Base-by-base conservation (phyloP, 2,888 invertebrate species). In the Mechanitis messenoides region DNA sequence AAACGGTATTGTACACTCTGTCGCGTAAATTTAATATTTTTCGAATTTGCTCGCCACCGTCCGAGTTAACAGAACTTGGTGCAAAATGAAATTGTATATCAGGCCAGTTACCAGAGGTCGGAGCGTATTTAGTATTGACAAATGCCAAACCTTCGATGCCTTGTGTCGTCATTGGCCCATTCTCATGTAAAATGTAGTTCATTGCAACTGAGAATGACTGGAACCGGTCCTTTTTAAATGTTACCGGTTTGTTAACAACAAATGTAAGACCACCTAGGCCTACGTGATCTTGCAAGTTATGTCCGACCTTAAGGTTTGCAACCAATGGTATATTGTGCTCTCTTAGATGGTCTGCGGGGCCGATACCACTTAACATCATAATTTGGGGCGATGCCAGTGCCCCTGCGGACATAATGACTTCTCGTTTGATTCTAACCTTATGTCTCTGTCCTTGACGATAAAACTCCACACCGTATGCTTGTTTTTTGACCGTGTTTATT, bases 281-380 rank as follows among this genome's bases (percentile, higher is more conserved):
- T 0, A 97, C 95, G 78, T 97, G 97, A 76, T 97, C 97, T 79
- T 97, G 97, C 56, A 97, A 87, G 77, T 97, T 95, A 72, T 95
- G 92, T 2, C 96, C 96, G 0, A 96, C 96, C 73, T 94, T 94
- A 1, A 95, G 80, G 79, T 96, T 93, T 2, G 93, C 92, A 7
- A 96, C 73, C 0, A 96, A 91, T 0, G 95, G 94, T 66, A 97
- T 95, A 4, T 91, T 92, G 66, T 94, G 91, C 62, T 94, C 92
- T 61, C 91, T 84, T 3, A 96, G 84, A 75, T 96, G 95, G 12
- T 95, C 94, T 2, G 91, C 92, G 0, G 96, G 96, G 0, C 96
- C 96, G 33, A 97, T 92, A 0, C 98, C 98, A 59, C 96, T 97
- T 7, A 98, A 79, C 97, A 98, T 96, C 68, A 98, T 90, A 31